Percentiles rank a stretch among this genome's conserved stretches.
Conservation (phyloP, 2,797 vertebrate species). For the Sylvilagus floridanus region DNA sequence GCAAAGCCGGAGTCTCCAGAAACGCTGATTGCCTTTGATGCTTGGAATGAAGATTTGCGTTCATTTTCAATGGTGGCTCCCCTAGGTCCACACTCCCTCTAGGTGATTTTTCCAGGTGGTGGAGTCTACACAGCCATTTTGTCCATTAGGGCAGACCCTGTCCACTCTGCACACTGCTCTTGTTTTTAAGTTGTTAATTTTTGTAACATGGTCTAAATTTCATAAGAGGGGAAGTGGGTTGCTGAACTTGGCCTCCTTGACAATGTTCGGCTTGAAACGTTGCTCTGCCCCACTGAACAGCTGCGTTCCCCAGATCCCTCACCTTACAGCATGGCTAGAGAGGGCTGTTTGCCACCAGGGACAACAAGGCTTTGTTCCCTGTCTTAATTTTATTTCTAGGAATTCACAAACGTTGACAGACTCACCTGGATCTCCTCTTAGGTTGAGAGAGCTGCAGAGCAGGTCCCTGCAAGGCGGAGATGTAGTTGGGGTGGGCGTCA, state of each 20-base stretch:
- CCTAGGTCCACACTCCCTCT: not conserved
- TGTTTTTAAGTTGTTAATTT: conserved; percentile 44
- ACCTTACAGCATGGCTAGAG: not conserved
- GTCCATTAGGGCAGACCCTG: not conserved
- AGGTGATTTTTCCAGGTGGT: not conserved
- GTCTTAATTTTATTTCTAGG: not conserved
- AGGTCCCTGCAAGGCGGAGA: not conserved
- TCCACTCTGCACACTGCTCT: not conserved
- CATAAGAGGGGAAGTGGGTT: accelerated
- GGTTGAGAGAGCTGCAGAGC: not conserved
- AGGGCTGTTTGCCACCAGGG: not conserved
- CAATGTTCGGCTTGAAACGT: not conserved
- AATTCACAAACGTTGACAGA: not conserved
- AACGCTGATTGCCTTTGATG: not conserved
- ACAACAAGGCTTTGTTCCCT: not conserved
- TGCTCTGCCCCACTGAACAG: not conserved
- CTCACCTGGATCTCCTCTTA: not conserved
- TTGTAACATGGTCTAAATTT: conserved; percentile 5
- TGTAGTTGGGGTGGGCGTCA: accelerated
- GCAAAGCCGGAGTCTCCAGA: not conserved
- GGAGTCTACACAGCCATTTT: not conserved
- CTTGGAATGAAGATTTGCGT: not conserved
- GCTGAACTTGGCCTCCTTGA: not conserved
- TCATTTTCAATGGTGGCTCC: not conserved
- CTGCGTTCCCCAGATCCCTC: not conserved